phyloP scores from a whole-genome alignment of 2,797 vertebrate genomes.

The Premnoplex brunnescens region DNA sequence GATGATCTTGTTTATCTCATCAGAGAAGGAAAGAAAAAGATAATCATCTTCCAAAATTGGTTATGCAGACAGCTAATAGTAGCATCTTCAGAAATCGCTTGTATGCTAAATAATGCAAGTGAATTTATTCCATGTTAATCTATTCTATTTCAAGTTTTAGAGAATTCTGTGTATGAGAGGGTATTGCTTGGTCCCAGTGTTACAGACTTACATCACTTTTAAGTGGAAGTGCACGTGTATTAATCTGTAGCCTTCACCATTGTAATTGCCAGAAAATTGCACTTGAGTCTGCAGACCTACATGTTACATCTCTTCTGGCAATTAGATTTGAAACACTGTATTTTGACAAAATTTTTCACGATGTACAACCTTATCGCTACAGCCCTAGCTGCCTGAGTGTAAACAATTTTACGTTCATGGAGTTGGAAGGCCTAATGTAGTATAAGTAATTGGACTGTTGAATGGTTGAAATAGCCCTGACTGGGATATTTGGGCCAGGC shows the following conservation, averaged over 20 bases:
- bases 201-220: background rate
- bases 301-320: background rate
- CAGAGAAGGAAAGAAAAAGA: background rate
- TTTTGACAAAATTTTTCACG: conserved; percentile 9
- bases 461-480: background rate
- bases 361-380: background rate
- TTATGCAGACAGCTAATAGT: background rate
- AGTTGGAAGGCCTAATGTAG: background rate
- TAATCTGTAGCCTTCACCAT: background rate
- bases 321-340: background rate
- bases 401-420: background rate
- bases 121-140: background rate
- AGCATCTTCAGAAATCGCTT: background rate
- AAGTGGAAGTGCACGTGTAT: background rate
- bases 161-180: background rate
- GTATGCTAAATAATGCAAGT: background rate
- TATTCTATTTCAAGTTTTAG: background rate
- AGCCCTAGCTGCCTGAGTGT: background rate
- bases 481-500: background rate
- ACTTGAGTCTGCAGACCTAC: background rate
- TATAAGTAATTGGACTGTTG: conserved; percentile 13
- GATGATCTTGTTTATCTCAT: background rate
- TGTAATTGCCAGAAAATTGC: background rate
- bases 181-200: background rate
- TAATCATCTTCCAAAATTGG: background rate